A percentile compares a stretch with the other conserved stretches of the same genome.
phyloP scores from a whole-genome alignment of 2,888 invertebrate species.

The Tortricodes alternella region DNA sequence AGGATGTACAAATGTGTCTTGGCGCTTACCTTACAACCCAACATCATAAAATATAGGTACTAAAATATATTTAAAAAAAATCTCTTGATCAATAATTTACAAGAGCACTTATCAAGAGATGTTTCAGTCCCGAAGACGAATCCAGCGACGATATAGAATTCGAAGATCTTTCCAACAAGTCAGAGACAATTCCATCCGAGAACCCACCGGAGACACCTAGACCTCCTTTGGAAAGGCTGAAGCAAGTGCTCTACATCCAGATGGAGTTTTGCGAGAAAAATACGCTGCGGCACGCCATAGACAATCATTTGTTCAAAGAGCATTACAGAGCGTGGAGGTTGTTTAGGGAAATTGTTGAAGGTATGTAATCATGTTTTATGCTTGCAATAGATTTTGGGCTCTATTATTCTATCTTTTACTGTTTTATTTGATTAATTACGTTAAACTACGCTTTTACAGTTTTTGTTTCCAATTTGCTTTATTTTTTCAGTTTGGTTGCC shows the following conservation, averaged over 20 bases:
- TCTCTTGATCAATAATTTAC: too few species aligned
- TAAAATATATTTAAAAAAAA: too few species aligned
- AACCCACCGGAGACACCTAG: slow-evolving; percentile 50
- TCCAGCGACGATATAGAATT: slow-evolving; percentile 85
- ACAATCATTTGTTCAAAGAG: slow-evolving; percentile 89
- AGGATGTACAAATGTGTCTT: too few species aligned
- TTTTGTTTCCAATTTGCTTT: too few species aligned
- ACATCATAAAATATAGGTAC: too few species aligned
- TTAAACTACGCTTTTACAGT: too few species aligned
- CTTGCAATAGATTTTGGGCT: neutral
- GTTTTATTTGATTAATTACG: neutral
- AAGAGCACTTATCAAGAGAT: too few species aligned
- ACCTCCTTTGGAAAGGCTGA: slow-evolving; percentile 45
- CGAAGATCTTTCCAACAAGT: slow-evolving; percentile 69
- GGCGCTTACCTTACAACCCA: too few species aligned
- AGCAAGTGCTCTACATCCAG: slow-evolving; percentile 92
- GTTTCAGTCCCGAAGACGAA: slow-evolving; percentile 75
- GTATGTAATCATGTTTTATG: neutral
- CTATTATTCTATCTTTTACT: neutral
- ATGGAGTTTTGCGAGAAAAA: slow-evolving; percentile 99
- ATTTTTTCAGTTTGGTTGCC: too few species aligned
- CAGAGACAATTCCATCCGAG: slow-evolving; percentile 61
- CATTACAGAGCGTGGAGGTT: slow-evolving; percentile 93
- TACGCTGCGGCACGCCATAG: slow-evolving; percentile 93
- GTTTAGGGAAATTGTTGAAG: slow-evolving; percentile 96